phyloP scores from a whole-genome alignment of 2,113 vertebrate genomes.

The Lophius piscatorius region DNA sequence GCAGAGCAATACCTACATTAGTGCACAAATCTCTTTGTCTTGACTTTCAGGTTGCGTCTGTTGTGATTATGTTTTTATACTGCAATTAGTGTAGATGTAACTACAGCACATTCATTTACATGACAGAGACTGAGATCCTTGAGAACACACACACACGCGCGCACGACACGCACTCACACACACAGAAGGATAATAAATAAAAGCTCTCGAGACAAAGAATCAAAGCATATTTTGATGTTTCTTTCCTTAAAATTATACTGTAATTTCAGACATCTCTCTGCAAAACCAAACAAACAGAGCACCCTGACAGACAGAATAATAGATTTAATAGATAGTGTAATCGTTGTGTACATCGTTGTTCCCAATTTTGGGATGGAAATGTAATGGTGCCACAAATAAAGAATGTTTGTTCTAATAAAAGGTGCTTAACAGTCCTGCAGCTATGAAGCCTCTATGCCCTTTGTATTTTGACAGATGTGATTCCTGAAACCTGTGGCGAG shows the following conservation, averaged over 20 bases:
- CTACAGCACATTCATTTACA: slow-evolving; percentile 36
- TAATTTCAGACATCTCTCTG: not conserved
- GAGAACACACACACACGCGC: slow-evolving; percentile 15
- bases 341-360: not conserved
- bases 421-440: not conserved
- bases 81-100: slow-evolving; percentile 21
- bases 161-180: not conserved
- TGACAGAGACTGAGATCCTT: slow-evolving; percentile 34
- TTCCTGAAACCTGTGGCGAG: slow-evolving; percentile 5
- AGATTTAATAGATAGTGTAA: not conserved
- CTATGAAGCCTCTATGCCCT: not conserved
- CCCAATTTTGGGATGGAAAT: slow-evolving; percentile 2
- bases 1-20: not conserved
- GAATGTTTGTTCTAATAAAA: slow-evolving; percentile 15
- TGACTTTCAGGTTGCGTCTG: slow-evolving; percentile 8
- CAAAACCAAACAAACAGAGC: slow-evolving; percentile 12
- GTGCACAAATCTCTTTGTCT: slow-evolving; percentile 5
- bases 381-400: not conserved
- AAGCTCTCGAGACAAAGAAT: slow-evolving; percentile 25
- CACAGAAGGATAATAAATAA: slow-evolving; percentile 27
- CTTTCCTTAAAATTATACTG: not conserved
- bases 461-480: not conserved
- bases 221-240: slow-evolving; percentile 7
- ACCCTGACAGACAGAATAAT: not conserved
- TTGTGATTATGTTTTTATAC: not conserved